Evolutionary conservation across 2,797 vertebrate genomes (phyloP), one percentile per base, ranked within the genome.

Genomic region (Diplodus puntazzo): DNA sequence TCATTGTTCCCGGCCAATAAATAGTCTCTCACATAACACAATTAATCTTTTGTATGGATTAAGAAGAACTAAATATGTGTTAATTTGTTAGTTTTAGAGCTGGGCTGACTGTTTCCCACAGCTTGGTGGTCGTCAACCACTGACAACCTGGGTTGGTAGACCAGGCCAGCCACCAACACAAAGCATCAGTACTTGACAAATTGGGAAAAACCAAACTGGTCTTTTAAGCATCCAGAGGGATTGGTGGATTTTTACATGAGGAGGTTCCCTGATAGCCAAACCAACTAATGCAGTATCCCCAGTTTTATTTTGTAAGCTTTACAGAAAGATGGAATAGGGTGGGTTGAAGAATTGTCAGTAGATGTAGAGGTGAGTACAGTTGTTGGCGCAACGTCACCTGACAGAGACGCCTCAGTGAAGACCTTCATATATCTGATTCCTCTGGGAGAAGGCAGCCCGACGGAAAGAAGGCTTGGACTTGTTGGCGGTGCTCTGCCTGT

Each of bases 361-460:
- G 10, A 39, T 30, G 20, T 3, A 53, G 48, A 79, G 48, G 12
- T 58, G 30, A 34, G 34, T 52, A 21, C 23, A 39, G 46, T 11
- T 75, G 30, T 67, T 73, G 1, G 3, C 63, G 54, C 34, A 53
- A 21, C 52, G 65, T 27, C 42, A 43, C 30, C 42, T 68, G n/a
- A 57, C 20, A 39, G 63, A 50, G 62, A 53, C 71, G 18, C 49
- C 18, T 34, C 25, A 61, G 2, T n/a, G 49, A 73, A 60, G 48
- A 73, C 59, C 69, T 61, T 49, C 42, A 69, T 66, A 60, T n/a
- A 66, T 72, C 50, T 17, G 30, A 67, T 60, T 82, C 55, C 55
- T 69, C 57, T 45, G 50, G 34, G 74, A 71, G 14, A 69, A 25
- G 45, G 45, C 60, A 58, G 42, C 18, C 49, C 71, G 70, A 68